Evolutionary conservation across 2,113 vertebrate species (phyloP), one percentile per base, ranked within the genome.

Genomic region (Boleophthalmus pectinirostris): DNA sequence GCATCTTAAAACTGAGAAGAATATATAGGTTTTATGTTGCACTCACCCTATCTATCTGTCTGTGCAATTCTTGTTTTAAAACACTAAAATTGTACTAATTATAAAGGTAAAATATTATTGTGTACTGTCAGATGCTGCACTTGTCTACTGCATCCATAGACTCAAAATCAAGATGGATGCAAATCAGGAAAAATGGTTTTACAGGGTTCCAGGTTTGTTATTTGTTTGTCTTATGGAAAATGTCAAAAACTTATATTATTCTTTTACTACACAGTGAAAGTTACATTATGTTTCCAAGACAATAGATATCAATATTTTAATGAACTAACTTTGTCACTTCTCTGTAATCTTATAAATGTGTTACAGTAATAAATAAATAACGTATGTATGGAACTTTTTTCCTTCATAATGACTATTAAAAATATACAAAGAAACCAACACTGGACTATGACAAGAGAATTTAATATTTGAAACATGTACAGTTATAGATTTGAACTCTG

Each of bases 401-500:
- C 33, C 25, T 1, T 61, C 58, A 61, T 43, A 38, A 20, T 16
- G 15, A 33, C 14, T 61, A 24, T 6, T 18, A 33, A 35, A 43
- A 33, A 35, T 38, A 38, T 20, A 61, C 13, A 75, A 75, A 49
- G 33, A 66, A 68, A 64, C 78, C 53, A 77, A 14, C 43, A 57
- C 75, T 73, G 60, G 70, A 38, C 64, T 68, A 72, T 83, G 82
- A 89, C 91, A 91, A 87, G 90, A 87, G 85, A 87, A 87, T 89
- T 91, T 92, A 92, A 93, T 91, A 92, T 46, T 87, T 83, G 92
- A 92, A 92, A 92, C 88, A 93, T 91, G 90, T 91, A 93, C 89
- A 92, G 85, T 82, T 90, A 84, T 82, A 75, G 85, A 88, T 92
- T 90, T 90, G 88, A 69, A 88, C 85, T 91, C 81, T 88, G 86